Percentiles rank a stretch among this genome's conserved stretches.
These are phyloP conservation scores for Pogonus chalceus DNA, from an alignment of 1,140 invertebrate species.

Conservation along the genomic window DNA sequence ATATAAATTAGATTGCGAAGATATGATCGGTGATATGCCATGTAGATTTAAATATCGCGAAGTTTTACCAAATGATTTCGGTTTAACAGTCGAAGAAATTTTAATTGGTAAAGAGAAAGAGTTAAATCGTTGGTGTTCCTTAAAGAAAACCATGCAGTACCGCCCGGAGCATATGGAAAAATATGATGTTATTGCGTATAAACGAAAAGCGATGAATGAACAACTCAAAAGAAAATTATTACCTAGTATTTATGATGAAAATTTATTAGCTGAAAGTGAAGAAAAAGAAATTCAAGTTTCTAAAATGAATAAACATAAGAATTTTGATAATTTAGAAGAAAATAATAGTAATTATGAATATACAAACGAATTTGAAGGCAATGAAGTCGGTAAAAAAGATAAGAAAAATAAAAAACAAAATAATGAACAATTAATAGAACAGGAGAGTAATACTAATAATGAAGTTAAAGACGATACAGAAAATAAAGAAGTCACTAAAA, in stretches of 20 bases:
- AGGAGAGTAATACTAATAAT: not conserved
- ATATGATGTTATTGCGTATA: conserved; percentile 66
- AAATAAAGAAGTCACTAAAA: conserved; percentile 8
- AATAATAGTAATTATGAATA: not conserved
- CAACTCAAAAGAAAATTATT: conserved; percentile 72
- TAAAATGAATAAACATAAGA: conserved; percentile 8
- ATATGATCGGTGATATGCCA: conserved; percentile 81
- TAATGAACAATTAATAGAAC: no score
- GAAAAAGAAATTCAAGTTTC: conserved; percentile 17
- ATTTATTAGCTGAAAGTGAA: conserved; percentile 22
- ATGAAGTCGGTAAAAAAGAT: conserved; percentile 5
- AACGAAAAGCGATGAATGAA: conserved; percentile 61
- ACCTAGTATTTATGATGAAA: conserved; percentile 63
- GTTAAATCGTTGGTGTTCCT: conserved; percentile 87
- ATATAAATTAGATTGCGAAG: conserved; percentile 90
- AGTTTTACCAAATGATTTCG: conserved; percentile 83
- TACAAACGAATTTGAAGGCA: conserved; percentile 6
- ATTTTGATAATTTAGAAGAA: conserved; percentile 12
- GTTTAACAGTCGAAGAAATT: conserved; percentile 87
- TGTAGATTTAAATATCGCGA: conserved; percentile 90
- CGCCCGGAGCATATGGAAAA: conserved; percentile 68
- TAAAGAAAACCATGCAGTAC: conserved; percentile 81
- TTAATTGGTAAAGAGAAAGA: conserved; percentile 83
- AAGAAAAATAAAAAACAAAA: conserved; percentile 11
- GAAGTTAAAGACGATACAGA: conserved; percentile 5